Evolutionary conservation across 1,140 invertebrate genomes (phyloP), one percentile per base, ranked within the genome.

Genomic region (Ylistrum balloti): DNA sequence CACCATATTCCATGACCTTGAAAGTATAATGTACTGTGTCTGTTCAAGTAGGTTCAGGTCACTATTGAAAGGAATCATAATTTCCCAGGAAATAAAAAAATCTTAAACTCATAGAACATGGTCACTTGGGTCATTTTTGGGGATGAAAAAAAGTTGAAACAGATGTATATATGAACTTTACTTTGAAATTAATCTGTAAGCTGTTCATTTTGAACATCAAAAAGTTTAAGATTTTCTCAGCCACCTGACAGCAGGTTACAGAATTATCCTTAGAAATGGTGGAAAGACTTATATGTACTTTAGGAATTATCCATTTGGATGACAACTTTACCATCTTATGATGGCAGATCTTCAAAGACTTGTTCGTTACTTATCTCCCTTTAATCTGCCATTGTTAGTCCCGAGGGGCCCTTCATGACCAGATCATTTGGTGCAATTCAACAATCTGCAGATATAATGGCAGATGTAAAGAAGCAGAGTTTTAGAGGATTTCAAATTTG

Each of bases 401-500:
- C 56, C n/a, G 2, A 74, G 56, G 22, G 45, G n/a, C 56, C 17
- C 35, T n/a, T 28, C 56, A 28, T 28, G n/a, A 28, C 56, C 56
- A 0, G 56, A 74, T 9, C 56, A 28, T 74, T 74, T 74, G 56
- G 56, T 74, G 56, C 56, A 74, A 74, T 74, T 74, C 56, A 28
- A 74, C 56, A 74, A 74, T 74, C 56, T 28, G n/a, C 56, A 74
- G 56, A 74, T 74, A 74, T 74, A 74, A 28, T 74, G 56, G 56
- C 56, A 74, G 56, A 74, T 74, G 56, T 74, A 74, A 74, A 74
- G 56, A 74, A 28, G 56, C 56, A 74, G 9, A 74, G 22, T 28
- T 74, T 74, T 74, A n/a, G 56, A 74, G 56, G 56, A 74, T 74
- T 74, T 74, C 56, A 74, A 74, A 74, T 74, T 74, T 74, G 56